Evolutionary conservation across 2,888 invertebrate species (phyloP).

Genomic region (Aspidiotus rigidus): DNA sequence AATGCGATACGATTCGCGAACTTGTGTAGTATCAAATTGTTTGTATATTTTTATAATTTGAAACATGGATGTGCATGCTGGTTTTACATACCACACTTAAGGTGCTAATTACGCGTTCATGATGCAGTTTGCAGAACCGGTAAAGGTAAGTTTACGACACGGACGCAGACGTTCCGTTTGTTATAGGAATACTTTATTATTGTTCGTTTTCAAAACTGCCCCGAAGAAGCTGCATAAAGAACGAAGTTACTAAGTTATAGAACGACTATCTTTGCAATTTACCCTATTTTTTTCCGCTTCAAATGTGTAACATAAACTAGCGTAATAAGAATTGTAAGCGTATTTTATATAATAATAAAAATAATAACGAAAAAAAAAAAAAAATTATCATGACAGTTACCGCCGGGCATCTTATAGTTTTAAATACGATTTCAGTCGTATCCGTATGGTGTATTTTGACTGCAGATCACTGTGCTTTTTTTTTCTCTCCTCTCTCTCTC

Average conservation of each 20-base stretch:
- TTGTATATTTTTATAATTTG: neutral
- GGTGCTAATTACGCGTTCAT: slow-evolving; percentile 11
- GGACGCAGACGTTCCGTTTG: slow-evolving; percentile 5
- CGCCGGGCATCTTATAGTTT: slow-evolving; percentile 27
- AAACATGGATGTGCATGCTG: neutral
- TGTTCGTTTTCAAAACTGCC: slow-evolving; percentile 23
- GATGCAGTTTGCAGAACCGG: slow-evolving; percentile 18
- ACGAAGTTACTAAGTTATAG: neutral
- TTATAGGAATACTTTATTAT: slow-evolving; percentile 16
- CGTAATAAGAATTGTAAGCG: neutral
- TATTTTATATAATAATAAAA: slow-evolving; percentile 3
- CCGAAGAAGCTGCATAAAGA: slow-evolving; percentile 19
- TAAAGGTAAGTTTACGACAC: slow-evolving; percentile 16
- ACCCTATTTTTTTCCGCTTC: slow-evolving; percentile 20
- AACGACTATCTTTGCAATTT: slow-evolving; percentile 25
- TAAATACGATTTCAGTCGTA: slow-evolving; percentile 27
- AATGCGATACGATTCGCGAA: neutral
- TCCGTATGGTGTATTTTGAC: slow-evolving; percentile 21
- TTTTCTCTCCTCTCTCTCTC: neutral
- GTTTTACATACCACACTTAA: slow-evolving; percentile 1
- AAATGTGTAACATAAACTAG: neutral
- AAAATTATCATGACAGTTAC: slow-evolving; percentile 27
- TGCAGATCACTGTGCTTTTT: slow-evolving; percentile 19
- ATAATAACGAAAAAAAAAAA: slow-evolving; percentile 17
- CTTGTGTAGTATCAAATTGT: slow-evolving; percentile 1